Base-by-base conservation (phyloP, 2,888 invertebrate species). In the Erebia epiphron region DNA sequence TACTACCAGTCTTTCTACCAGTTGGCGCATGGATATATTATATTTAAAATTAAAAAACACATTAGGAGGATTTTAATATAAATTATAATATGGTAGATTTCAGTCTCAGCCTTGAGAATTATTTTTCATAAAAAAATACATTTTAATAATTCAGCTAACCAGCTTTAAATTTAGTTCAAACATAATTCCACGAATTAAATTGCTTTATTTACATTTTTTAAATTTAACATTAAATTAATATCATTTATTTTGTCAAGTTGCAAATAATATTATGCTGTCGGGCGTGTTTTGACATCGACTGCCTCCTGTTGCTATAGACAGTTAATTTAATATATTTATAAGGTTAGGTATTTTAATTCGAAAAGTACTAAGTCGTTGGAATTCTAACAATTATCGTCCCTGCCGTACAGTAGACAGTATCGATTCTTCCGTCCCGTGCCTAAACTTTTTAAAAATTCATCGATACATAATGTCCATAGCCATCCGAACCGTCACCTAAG, bases 371-470 rank as follows among this genome's bases (percentile, higher is more conserved):
- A 57, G 18, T 69, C 71, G 75, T 75, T 72, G 74, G 73, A 71
- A 74, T 75, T 76, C 72, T 68, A 70, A 67, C 75, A 70, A 76
- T 71, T 78, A 75, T 77, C 87, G 84, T 85, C 85, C 86, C 86
- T 85, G 84, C 86, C 85, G 82, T 85, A 79, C 83, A 77, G 77
- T 83, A 82, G 79, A 77, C 82, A 82, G 83, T 92, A 92, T 92
- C 83, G 91, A 92, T 91, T 88, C 81, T 82, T 91, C 91, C 91
- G 92, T 92, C 91, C 92, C 87, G 83, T 83, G 86, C 86, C 85
- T 83, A 83, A 79, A 85, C 86, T 88, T 86, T 89, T 92, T 86
- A 91, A 91, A 91, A 87, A 91, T 90, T 91, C 87, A 92, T 89
- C 83, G 82, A 82, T 88, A 83, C 79, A 80, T 77, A 78, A 81